Conservation (phyloP, 2,113 vertebrate species). For the Merops nubicus region DNA sequence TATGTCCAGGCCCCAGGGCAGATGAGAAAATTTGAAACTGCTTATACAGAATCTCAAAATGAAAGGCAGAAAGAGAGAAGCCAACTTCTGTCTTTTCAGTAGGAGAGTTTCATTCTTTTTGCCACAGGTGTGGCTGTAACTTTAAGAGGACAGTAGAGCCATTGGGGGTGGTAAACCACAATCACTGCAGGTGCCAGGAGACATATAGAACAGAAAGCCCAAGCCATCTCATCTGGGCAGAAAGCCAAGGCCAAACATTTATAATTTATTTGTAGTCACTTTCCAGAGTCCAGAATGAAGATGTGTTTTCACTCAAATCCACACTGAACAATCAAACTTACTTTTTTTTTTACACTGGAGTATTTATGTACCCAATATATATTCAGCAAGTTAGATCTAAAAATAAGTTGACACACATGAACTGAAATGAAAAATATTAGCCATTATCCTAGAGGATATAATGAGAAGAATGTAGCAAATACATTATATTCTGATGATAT, state of each 20-base stretch:
- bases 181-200: neutral
- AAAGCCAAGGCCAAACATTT: neutral
- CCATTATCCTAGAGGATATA: neutral
- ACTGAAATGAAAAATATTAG: neutral
- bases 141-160: neutral
- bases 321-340: neutral
- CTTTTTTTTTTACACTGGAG: neutral
- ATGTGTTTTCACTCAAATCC: neutral
- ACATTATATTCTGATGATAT: neutral
- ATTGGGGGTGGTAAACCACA: neutral
- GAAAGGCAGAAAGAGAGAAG: neutral
- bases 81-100: neutral
- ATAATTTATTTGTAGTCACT: neutral
- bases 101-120: neutral
- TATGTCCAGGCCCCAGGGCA: neutral
- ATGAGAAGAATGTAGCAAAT: neutral
- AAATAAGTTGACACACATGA: neutral
- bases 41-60: neutral
- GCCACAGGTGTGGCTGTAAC: neutral
- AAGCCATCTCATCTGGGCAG: neutral
- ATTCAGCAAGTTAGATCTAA: neutral
- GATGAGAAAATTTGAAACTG: neutral
- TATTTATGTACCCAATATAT: neutral
- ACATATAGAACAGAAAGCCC: neutral
- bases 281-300: neutral